Evolutionary conservation across 2,888 invertebrate genomes (phyloP).

Genomic region (Gonocerus acuteangulatus): DNA sequence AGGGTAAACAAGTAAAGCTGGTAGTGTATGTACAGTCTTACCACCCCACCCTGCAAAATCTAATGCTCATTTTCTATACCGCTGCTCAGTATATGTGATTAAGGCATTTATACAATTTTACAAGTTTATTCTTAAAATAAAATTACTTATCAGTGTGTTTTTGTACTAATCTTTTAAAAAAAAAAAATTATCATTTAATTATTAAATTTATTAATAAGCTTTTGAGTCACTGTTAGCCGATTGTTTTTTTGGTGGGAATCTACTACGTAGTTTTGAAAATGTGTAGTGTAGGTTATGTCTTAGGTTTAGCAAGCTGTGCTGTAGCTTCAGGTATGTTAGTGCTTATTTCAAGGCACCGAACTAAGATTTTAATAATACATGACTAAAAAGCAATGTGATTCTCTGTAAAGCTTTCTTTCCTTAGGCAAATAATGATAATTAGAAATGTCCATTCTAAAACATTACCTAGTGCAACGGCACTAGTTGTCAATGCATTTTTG

Average conservation of each 20-base stretch:
- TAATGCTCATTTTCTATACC: conserved; percentile 18
- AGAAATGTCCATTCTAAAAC: conserved; percentile 22
- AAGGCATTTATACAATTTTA: conserved; percentile 22
- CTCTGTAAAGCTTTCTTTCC: conserved; percentile 18
- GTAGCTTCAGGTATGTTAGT: neutral
- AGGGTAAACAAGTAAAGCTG: neutral
- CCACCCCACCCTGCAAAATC: conserved; percentile 3
- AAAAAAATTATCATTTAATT: neutral
- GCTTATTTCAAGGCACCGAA: neutral
- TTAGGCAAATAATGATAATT: conserved; percentile 1
- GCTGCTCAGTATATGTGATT: conserved; percentile 25
- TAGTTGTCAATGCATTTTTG: conserved; percentile 10
- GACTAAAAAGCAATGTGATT: conserved; percentile 7
- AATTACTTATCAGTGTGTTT: conserved; percentile 4
- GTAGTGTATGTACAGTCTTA: conserved; percentile 8
- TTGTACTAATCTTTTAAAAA: conserved; percentile 16
- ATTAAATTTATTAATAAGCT: neutral
- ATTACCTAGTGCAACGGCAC: conserved; percentile 9
- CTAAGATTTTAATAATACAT: neutral
- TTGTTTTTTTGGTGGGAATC: neutral
- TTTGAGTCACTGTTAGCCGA: neutral
- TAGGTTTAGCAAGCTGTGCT: neutral
- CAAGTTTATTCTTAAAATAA: conserved; percentile 1
- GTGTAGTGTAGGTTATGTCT: no score
- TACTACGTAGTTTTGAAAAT: conserved; percentile 6